Evolutionary conservation across 2,888 invertebrate species (phyloP).

Genomic region (Plagodis pulveraria): DNA sequence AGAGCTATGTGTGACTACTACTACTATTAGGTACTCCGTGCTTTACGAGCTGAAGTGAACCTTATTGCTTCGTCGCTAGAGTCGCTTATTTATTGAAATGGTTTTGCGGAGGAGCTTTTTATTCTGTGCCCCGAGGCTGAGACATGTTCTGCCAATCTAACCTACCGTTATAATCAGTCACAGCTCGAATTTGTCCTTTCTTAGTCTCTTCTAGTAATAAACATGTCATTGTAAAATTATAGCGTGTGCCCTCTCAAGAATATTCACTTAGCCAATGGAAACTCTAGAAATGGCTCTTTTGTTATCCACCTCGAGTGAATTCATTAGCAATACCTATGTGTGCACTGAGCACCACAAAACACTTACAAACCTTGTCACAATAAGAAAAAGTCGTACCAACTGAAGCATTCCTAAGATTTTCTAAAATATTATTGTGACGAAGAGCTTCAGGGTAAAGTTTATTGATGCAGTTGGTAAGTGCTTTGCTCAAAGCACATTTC

Average conservation of each 20-base stretch:
- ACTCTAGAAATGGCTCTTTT: conserved; percentile 59
- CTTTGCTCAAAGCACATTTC: conserved; percentile 22
- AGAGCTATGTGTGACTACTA: too few species aligned
- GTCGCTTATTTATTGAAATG: too few species aligned
- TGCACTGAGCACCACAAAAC: conserved; percentile 20
- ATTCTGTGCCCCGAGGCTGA: too few species aligned
- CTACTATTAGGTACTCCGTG: too few species aligned
- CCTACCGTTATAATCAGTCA: too few species aligned
- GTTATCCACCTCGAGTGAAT: conserved; percentile 62
- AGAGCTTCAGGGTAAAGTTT: conserved; percentile 7
- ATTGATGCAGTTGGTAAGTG: conserved; percentile 22
- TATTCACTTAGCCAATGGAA: conserved; percentile 63
- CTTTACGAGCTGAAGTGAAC: too few species aligned
- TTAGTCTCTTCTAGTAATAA: conserved; percentile 10
- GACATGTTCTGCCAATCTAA: too few species aligned
- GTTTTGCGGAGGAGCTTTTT: too few species aligned
- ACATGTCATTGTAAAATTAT: conserved; percentile 29
- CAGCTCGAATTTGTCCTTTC: too few species aligned
- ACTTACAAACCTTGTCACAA: conserved; percentile 3
- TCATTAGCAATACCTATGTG: conserved; percentile 49
- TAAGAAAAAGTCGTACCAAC: neutral
- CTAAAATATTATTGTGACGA: conserved; percentile 10
- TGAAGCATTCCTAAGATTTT: neutral
- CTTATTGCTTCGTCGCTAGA: too few species aligned
- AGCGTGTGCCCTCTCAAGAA: conserved; percentile 47